These are phyloP conservation scores for Psittacula derbiana DNA, from an alignment of 2,797 vertebrate species.

Conservation along the genomic window DNA sequence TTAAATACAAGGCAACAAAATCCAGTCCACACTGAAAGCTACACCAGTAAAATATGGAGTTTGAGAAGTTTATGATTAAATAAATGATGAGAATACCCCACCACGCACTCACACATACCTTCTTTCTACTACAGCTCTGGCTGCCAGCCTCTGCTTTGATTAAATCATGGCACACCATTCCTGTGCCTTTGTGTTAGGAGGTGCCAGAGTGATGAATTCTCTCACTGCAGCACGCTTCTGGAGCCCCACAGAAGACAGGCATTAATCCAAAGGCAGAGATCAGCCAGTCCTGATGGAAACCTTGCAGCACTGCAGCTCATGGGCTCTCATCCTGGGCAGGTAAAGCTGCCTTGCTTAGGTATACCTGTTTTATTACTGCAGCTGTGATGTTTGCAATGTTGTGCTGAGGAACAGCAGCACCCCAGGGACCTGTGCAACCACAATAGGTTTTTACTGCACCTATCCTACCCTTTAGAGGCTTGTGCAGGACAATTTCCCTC, in stretches of 20 bases:
- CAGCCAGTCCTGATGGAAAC: neutral
- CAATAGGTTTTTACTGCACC: rapidly evolving
- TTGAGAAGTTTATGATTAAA: neutral
- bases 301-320: neutral
- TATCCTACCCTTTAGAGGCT: neutral
- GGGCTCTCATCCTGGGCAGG: neutral
- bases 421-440: neutral
- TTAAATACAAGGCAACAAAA: neutral
- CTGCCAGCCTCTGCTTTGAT: neutral
- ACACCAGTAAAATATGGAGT: neutral
- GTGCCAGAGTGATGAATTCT: neutral
- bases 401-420: neutral
- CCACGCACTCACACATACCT: neutral
- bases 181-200: neutral
- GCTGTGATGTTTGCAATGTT: neutral
- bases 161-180: no score
- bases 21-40: neutral
- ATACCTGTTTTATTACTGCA: neutral
- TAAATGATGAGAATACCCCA: neutral
- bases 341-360: neutral
- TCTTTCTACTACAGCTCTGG: neutral
- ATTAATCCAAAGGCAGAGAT: neutral
- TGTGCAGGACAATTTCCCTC: neutral
- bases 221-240: neutral
- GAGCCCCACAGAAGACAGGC: rapidly evolving